Evolutionary conservation across 2,888 invertebrate genomes (phyloP).

Genomic region (Habroteleia sp.): DNA sequence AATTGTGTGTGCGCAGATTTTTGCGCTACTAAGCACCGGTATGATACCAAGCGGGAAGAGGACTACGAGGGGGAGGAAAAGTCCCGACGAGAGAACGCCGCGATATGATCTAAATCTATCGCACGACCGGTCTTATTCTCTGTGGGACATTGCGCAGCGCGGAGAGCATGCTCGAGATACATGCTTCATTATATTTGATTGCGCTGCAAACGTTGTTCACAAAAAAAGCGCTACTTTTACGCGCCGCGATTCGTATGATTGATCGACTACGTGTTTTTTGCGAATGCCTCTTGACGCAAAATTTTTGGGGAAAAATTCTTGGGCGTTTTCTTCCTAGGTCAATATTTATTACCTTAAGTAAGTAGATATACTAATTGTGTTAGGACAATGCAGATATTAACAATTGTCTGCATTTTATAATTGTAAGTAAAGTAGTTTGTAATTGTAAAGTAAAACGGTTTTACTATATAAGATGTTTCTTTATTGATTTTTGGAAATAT

Average conservation of each 20-base stretch:
- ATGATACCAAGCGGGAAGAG: conserved; percentile 6
- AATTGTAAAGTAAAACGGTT: too few relatives aligned
- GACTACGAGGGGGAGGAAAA: conserved; percentile 32
- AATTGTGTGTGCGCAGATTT: conserved; percentile 49
- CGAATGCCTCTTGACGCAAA: too few relatives aligned
- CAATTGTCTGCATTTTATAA: too few relatives aligned
- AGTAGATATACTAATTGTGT: too few relatives aligned
- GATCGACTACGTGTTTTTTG: conserved; percentile 13
- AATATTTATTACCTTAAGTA: too few relatives aligned
- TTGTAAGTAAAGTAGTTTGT: too few relatives aligned
- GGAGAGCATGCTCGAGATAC: conserved; percentile 50
- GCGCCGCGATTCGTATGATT: conserved; percentile 39
- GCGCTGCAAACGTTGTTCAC: conserved; percentile 52
- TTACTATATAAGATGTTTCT: too few relatives aligned
- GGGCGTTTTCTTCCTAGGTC: too few relatives aligned
- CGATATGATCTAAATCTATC: conserved; percentile 65
- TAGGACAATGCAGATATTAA: too few relatives aligned
- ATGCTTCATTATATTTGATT: conserved; percentile 64
- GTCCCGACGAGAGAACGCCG: conserved; percentile 48
- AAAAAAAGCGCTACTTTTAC: conserved; percentile 43
- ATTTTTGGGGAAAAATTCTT: neutral
- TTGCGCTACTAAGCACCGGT: conserved; percentile 40
- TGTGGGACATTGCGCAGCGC: conserved; percentile 60
- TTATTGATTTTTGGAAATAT: too few relatives aligned
- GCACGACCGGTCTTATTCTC: conserved; percentile 64